Base-by-base conservation (phyloP, 1,140 invertebrate species). In the Orius laevigatus region DNA sequence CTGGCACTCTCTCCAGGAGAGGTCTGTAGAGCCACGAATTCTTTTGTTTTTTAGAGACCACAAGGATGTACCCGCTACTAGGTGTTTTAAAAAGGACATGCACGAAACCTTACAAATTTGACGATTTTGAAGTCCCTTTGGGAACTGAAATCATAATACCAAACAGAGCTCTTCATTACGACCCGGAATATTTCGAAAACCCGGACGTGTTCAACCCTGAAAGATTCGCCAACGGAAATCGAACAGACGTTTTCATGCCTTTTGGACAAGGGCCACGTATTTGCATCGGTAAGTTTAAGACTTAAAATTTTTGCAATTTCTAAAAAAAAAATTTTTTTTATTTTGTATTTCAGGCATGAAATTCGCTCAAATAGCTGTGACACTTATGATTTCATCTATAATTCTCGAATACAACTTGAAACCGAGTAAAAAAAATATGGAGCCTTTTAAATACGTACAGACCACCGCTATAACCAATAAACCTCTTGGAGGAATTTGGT, bases 251-350 rank as follows among this genome's bases (percentile, higher is more conserved):
- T 25, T 14, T 34, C 5, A 33, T 46, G 31, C 8, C 44, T 1
- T 46, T 46, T 9, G 44, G 44, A 5, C 32, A 16, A 15, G 44
- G 44, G 3, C 44, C 44, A 33, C 32, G 44, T 4, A 6, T 16
- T 1, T 46, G 44, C 11, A 46, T 46, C 18, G 44, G 44, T 33
- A 12, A 46, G 44, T 12, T 9, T 45, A 12, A 4, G 25, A 1
- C 35, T 33, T 19, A 42, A 25, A 25, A 25, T 25, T 25, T 25
- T 25, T 11, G 42, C 20, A 2, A 11, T 32, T 20, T 5, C 38
- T 12, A n/a, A n/a, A n/a, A n/a, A n/a, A n/a, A n/a, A n/a, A n/a
- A n/a, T 25, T 25, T 25, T 25, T 25, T 4, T 25, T 25, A 8
- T 25, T 25, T 25, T 25, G 3, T 25, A 3, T 25, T 25, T 25